phyloP scores from a whole-genome alignment of 1,140 invertebrate species.

The Hylaeus volcanicus region DNA sequence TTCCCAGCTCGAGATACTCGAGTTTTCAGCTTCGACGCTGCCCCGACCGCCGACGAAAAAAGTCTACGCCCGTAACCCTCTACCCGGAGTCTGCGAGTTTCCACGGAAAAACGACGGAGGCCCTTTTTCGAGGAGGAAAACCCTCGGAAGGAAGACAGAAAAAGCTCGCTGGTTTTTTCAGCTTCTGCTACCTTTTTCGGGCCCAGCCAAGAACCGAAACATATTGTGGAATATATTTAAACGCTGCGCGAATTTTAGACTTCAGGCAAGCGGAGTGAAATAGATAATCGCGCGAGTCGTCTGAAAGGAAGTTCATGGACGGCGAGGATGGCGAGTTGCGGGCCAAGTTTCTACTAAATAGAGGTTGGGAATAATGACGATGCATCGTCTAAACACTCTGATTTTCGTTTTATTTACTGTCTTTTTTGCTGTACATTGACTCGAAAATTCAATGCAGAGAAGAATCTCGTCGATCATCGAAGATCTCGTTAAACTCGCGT shows the following conservation, averaged over 20 bases:
- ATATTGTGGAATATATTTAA: not conserved
- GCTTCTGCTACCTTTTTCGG: not conserved
- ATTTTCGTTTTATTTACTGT: too few species aligned
- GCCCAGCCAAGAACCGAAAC: not conserved
- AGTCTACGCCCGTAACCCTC: not conserved
- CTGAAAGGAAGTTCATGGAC: too few species aligned
- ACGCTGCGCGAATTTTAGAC: not conserved
- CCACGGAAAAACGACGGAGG: not conserved
- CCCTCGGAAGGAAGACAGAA: not conserved
- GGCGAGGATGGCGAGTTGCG: too few species aligned
- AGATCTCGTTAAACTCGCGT: constrained; percentile 39
- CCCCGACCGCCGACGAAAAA: constrained; percentile 28
- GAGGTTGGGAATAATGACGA: too few species aligned
- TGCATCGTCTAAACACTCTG: too few species aligned
- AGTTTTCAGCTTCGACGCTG: not conserved
- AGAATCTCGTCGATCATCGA: constrained; percentile 16
- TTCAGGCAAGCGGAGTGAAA: too few species aligned
- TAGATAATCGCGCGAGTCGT: not conserved
- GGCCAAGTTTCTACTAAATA: too few species aligned
- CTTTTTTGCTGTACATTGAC: too few species aligned
- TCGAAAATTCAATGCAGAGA: too few species aligned
- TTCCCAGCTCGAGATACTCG: not conserved
- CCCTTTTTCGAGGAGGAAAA: not conserved
- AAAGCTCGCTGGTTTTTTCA: constrained; percentile 3
- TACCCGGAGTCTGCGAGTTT: not conserved